These are phyloP conservation scores for Cebidichthys violaceus DNA, from an alignment of 2,113 vertebrate genomes.

Conservation along the genomic window DNA sequence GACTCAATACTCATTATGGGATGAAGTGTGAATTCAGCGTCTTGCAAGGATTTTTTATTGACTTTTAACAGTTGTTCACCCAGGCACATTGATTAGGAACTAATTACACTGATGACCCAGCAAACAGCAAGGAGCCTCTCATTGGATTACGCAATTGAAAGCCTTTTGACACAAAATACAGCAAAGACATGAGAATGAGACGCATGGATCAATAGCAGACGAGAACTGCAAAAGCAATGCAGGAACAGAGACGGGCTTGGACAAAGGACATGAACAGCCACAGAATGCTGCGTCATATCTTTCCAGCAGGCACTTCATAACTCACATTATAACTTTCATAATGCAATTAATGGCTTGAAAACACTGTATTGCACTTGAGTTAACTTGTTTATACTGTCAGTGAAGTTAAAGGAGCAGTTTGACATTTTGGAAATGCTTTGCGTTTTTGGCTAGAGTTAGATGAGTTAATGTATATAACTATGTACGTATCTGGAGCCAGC, in stretches of 20 bases:
- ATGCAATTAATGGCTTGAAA: background rate
- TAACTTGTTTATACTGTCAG: background rate
- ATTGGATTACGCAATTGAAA: constrained; percentile 14
- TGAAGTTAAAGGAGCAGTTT: background rate
- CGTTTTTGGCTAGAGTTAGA: background rate
- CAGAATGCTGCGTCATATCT: background rate
- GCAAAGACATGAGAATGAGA: background rate
- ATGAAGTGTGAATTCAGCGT: constrained; percentile 38
- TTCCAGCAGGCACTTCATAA: too few species aligned
- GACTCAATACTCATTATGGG: background rate
- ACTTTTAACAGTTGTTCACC: constrained; percentile 8
- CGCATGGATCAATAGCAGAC: constrained; percentile 59
- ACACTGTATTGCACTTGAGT: background rate
- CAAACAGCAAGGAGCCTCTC: constrained; percentile 9
- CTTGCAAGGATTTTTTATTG: constrained; percentile 25
- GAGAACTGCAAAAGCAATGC: constrained; percentile 84
- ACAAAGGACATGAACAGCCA: background rate
- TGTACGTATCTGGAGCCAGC: background rate
- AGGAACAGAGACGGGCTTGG: background rate
- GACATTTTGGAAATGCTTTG: background rate
- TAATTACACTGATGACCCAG: constrained; percentile 38
- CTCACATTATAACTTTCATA: background rate
- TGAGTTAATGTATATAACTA: background rate
- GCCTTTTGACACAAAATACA: constrained; percentile 26
- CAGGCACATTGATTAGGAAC: constrained; percentile 33